Percentiles rank a stretch among this genome's conserved stretches.
Conservation (phyloP, 1,140 invertebrate species). For the Drosophila sturtevanti region DNA sequence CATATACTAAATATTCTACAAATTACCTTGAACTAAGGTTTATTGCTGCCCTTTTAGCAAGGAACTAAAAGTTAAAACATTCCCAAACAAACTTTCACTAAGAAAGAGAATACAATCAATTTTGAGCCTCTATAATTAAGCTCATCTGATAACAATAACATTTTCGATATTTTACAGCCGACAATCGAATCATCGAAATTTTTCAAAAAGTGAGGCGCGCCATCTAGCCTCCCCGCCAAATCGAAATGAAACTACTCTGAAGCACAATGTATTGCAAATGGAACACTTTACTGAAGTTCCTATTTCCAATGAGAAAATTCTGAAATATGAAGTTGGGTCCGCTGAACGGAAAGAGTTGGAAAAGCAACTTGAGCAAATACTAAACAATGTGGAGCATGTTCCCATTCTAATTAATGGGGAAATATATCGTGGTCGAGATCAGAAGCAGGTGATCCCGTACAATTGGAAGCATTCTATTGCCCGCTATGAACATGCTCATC, state of each 20-base stretch:
- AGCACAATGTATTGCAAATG: constrained; percentile 1
- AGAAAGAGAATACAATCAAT: no score
- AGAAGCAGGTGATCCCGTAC: constrained; percentile 43
- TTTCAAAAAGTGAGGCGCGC: not conserved
- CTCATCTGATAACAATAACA: not conserved
- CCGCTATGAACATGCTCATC: constrained; percentile 87
- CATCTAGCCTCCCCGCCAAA: not conserved
- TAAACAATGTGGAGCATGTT: constrained; percentile 87
- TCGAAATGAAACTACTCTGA: not conserved
- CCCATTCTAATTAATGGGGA: constrained; percentile 96
- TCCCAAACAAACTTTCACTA: no score
- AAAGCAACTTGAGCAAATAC: constrained; percentile 85
- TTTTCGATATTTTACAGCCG: constrained; percentile 6
- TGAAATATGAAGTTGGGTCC: constrained; percentile 91
- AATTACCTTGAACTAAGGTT: no score
- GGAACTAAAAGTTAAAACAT: no score
- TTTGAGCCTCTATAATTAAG: no score
- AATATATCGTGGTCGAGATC: constrained; percentile 86
- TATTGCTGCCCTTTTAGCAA: no score
- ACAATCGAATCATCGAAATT: not conserved
- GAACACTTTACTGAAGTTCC: constrained; percentile 41
- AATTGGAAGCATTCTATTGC: constrained; percentile 42
- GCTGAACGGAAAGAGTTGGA: constrained; percentile 90
- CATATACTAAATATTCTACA: no score
- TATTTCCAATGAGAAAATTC: constrained; percentile 89